Evolutionary conservation across 2,797 vertebrate genomes (phyloP).

Genomic region (Orestias chungarensis): DNA sequence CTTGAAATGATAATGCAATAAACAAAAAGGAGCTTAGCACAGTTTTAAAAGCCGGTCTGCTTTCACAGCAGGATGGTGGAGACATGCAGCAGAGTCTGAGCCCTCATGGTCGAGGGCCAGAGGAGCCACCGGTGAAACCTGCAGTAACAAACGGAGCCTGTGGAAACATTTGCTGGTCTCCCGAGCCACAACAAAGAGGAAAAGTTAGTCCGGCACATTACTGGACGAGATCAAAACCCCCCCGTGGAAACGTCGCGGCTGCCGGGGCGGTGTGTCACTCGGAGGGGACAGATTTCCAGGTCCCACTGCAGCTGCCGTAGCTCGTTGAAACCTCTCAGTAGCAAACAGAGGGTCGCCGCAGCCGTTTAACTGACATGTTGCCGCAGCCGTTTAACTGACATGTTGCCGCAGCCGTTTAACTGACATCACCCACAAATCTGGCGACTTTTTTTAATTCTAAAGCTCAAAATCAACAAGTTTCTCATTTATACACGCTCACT

Average conservation of each 20-base stretch:
- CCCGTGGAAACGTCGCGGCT: not conserved
- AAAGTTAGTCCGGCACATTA: constrained; percentile 28
- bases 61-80: constrained; percentile 50
- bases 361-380: not conserved
- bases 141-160: constrained; percentile 58
- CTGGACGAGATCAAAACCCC: constrained; percentile 18
- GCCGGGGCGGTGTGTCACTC: constrained; percentile 15
- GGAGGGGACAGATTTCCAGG: constrained; percentile 3
- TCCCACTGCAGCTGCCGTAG: not conserved
- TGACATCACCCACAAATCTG: too few relatives aligned
- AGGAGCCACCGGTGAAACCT: constrained; percentile 34
- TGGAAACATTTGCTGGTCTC: constrained; percentile 58
- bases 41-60: constrained; percentile 54
- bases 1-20: too few relatives aligned
- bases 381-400: not conserved
- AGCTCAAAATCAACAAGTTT: not conserved
- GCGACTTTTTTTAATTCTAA: too few relatives aligned
- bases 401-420: not conserved
- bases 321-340: not conserved
- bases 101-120: constrained; percentile 29
- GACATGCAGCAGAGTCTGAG: constrained; percentile 55
- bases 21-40: constrained; percentile 32
- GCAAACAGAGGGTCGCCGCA: not conserved
- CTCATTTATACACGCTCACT: too few relatives aligned
- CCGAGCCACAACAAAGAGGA: constrained; percentile 62